These are phyloP conservation scores for Epinephelus coioides DNA, from an alignment of 2,797 vertebrate genomes.

Conservation along the genomic window DNA sequence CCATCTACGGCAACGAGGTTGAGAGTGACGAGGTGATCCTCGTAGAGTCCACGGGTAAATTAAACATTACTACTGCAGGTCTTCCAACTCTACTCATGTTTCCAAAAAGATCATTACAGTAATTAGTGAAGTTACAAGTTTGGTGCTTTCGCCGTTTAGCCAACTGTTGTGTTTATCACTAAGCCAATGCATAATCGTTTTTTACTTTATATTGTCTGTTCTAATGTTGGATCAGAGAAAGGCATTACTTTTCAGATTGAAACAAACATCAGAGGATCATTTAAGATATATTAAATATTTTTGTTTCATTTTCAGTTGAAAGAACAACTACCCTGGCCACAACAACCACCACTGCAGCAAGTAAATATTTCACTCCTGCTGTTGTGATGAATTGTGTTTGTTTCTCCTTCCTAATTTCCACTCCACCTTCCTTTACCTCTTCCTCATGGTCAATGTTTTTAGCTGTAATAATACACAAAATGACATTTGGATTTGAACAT, in stretches of 20 bases:
- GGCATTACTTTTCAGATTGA: neutral
- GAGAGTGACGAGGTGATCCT: constrained; percentile 90
- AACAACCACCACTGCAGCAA: constrained; percentile 73
- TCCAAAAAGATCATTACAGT: neutral
- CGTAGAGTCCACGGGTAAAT: constrained; percentile 89
- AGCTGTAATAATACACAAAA: neutral
- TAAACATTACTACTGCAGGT: rapidly evolving
- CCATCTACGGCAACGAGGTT: constrained; percentile 88
- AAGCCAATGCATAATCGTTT: neutral
- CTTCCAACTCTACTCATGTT: neutral
- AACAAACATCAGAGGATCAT: neutral
- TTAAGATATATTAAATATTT: neutral
- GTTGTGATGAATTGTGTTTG: neutral
- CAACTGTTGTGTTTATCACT: neutral
- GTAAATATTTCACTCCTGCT: constrained; percentile 48
- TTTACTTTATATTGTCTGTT: neutral
- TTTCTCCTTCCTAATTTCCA: neutral
- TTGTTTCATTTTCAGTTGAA: constrained; percentile 67
- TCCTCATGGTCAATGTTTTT: neutral
- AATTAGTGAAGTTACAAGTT: neutral
- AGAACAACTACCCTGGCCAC: constrained; percentile 72
- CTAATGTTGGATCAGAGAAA: neutral
- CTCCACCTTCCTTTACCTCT: neutral
- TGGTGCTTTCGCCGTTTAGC: neutral
- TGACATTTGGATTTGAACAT: neutral